A percentile compares a stretch with the other conserved stretches of the same genome.
These are phyloP conservation scores for Gymnocephalus cernua DNA, from an alignment of 2,113 vertebrate genomes.

Conservation along the genomic window DNA sequence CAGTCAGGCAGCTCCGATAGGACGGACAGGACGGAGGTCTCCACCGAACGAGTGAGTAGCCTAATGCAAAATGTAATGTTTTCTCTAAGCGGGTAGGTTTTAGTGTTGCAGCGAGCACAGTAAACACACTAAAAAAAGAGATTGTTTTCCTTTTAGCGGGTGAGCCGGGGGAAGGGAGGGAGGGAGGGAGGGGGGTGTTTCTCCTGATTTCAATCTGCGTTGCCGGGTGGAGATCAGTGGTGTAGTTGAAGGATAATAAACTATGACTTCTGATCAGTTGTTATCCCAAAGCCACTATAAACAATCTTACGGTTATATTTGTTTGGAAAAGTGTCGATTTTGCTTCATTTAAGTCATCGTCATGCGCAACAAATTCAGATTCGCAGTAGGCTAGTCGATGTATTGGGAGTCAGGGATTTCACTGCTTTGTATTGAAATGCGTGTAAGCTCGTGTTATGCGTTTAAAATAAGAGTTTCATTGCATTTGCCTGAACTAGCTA, in stretches of 20 bases:
- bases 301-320: rapidly evolving
- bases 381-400: not conserved
- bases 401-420: not conserved
- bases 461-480: not conserved
- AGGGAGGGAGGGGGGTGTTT: not conserved
- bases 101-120: not conserved
- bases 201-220: conserved; percentile 53
- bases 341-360: not conserved
- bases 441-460: not conserved
- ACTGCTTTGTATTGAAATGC: not conserved
- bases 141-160: conserved; percentile 41
- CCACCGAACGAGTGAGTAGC: conserved; percentile 49
- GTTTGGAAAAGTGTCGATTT: not conserved
- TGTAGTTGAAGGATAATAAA: conserved; percentile 11
- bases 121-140: not conserved
- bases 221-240: conserved; percentile 55
- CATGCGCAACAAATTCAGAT: not conserved
- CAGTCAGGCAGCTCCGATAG: conserved; percentile 44
- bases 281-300: not conserved
- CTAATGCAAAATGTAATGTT: not conserved
- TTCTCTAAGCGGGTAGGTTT: rapidly evolving
- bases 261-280: not conserved
- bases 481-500: not conserved
- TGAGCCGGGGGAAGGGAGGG: not conserved
- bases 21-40: conserved; percentile 26